Evolutionary conservation across 2,113 vertebrate genomes (phyloP).

Genomic region (Tamias sibiricus): DNA sequence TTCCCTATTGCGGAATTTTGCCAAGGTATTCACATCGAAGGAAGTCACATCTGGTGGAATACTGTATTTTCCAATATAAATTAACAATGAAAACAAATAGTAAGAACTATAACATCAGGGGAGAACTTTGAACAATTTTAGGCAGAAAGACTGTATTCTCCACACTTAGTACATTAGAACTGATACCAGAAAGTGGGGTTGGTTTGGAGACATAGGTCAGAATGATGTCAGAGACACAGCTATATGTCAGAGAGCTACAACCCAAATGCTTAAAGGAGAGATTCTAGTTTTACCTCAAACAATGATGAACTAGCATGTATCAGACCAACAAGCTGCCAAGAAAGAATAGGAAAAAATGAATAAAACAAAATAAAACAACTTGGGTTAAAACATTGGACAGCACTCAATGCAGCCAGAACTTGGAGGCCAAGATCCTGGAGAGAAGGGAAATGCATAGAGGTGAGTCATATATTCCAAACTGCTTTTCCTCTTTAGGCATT

Average conservation of each 20-base stretch:
- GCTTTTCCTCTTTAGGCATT: not conserved
- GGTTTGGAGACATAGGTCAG: not conserved
- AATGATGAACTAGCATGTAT: not conserved
- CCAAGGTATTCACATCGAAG: not conserved
- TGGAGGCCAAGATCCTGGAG: slow-evolving; percentile 15
- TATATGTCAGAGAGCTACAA: not conserved
- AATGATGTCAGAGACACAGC: not conserved
- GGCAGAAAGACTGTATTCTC: not conserved
- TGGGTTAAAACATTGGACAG: not conserved
- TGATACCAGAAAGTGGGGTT: not conserved
- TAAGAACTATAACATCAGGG: not conserved
- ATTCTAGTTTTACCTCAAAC: not conserved
- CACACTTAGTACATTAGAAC: not conserved
- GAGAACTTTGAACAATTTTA: not conserved
- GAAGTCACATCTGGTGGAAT: not conserved
- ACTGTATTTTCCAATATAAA: not conserved
- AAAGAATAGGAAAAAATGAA: not conserved
- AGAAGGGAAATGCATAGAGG: not conserved
- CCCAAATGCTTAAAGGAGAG: not conserved
- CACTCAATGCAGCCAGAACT: not conserved
- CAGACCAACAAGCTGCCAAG: not conserved
- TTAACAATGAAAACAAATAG: slow-evolving; percentile 34
- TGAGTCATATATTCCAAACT: slow-evolving; percentile 39
- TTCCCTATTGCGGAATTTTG: not conserved
- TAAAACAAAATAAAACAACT: slow-evolving; percentile 17